Base-by-base conservation (phyloP, 2,888 invertebrate species). In the Bugula neritina region DNA sequence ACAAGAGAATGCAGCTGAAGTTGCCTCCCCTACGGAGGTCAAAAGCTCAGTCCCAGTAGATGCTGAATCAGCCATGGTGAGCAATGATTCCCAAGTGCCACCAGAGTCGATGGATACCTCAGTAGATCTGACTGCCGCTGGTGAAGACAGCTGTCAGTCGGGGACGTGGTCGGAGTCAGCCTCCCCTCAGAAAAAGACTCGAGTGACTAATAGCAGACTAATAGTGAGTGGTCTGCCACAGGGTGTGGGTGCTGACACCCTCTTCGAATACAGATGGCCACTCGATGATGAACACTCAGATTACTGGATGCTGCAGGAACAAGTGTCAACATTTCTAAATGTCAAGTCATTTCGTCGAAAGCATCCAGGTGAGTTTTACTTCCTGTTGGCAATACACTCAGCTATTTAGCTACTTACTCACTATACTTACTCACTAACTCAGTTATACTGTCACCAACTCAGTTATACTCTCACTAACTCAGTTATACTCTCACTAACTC, bases 291-390 rank as follows among this genome's bases (percentile, higher is more conserved):
- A 78, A n/a, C 75, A 76, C 69, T 89, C 89, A 70, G 91, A 95
- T 79, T 91, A 92, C 71, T 94, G 90, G 85, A 93, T 96, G 91
- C 89, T 97, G 73, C 95, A 98, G 85, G 98, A 98, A 83, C 98
- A 92, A 84, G 91, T 99, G 74, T 93, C 94, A 0, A 92, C 95
- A 82, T 96, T 92, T 85, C 87, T 99, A 74, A 92, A 92, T 54
- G 92, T 98, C 43, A 96, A 94, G 82, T 95, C 96, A 73, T 98
- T 99, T 84, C 97, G 97, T 84, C 88, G 98, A 75, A 94, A 96
- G 76, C 86, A 85, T 75, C 86, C 86, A 74, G 83, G 84, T 83
- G 75, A 57, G 57, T 57, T 57, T 5, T 17, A 57, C n/a, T n/a
- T n/a, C n/a, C n/a, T n/a, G n/a, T n/a, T n/a, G n/a, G n/a, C n/a